phyloP scores from a whole-genome alignment of 2,888 invertebrate species.

The Theretra japonica region DNA sequence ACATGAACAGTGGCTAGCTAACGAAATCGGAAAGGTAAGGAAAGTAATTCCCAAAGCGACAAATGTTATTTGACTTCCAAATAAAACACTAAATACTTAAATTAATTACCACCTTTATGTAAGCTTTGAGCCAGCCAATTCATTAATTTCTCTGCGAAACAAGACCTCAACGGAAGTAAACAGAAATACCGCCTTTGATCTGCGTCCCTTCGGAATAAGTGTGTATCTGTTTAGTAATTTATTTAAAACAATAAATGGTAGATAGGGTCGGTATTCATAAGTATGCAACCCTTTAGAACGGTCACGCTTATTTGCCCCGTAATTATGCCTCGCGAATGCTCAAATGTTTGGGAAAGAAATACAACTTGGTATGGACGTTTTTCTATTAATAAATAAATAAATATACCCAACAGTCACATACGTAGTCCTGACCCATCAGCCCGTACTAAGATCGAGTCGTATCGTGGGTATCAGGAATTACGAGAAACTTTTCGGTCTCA shows the following conservation, averaged over 20 bases:
- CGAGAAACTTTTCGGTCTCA: too few species aligned
- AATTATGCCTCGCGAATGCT: constrained; percentile 69
- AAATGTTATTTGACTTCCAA: neutral
- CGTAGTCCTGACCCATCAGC: too few species aligned
- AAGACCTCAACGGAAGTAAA: neutral
- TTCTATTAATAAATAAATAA: neutral
- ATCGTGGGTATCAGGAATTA: too few species aligned
- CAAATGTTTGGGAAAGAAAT: neutral
- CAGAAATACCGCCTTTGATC: constrained; percentile 5
- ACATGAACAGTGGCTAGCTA: too few species aligned
- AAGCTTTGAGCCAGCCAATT: neutral
- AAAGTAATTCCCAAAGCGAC: too few species aligned
- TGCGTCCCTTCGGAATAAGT: constrained; percentile 38
- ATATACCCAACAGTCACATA: too few species aligned
- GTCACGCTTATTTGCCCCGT: constrained; percentile 75
- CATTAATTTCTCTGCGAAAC: neutral
- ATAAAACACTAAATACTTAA: neutral
- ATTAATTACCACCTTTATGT: neutral
- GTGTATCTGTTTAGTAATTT: constrained; percentile 51
- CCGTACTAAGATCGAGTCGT: too few species aligned
- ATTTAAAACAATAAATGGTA: constrained; percentile 59
- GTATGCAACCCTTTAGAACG: constrained; percentile 53
- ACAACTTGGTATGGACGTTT: neutral
- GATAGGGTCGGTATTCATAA: constrained; percentile 32
- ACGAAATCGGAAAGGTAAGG: too few species aligned